Base-by-base conservation (phyloP, 2,888 invertebrate species). In the Automeris io region DNA sequence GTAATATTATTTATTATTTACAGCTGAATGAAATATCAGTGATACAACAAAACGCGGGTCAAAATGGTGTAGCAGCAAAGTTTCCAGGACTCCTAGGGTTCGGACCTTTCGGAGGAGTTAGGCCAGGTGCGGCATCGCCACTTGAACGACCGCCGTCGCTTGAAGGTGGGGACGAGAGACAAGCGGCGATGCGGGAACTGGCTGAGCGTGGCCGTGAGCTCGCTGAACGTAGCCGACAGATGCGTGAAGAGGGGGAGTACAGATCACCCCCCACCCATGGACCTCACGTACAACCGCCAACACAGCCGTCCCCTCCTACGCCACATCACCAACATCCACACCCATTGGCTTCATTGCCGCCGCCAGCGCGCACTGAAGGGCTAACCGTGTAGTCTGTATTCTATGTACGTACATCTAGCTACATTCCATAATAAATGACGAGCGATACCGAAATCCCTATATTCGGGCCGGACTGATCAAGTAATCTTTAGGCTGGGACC, bases 1-100 rank as follows among this genome's bases (percentile, higher is more conserved):
- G 9, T 1, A 18, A 26, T 29, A 2, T 3, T 35, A 31, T 40
- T 43, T 33, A 37, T 41, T 32, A 35, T 37, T 47, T 34, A 54
- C 90, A 93, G 93, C 88, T 93, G 79, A 93, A 92, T 87, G 93
- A 93, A 83, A 93, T 93, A 83, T 92, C 92, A 59, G 92, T 92
- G 56, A 92, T 93, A 61, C 93, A 92, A 64, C 91, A 91, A 66
- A 91, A 88, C 75, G 91, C 90, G 70, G 91, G 90, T 54, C 92
- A 92, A 70, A 93, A 92, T 57, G 88, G 91, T 18, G 87, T 91
- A 39, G 89, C 83, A 47, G 89, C 88, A 39, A 93, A 93, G 68
- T 94, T 93, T 77, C 92, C 93, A 31, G 92, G 93, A 13, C 81
- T 93, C 11, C 87, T 94, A 43, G 92, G 93, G n/a, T 93, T 94